These are phyloP conservation scores for Uria aalge DNA, from an alignment of 2,113 vertebrate genomes.

Conservation along the genomic window DNA sequence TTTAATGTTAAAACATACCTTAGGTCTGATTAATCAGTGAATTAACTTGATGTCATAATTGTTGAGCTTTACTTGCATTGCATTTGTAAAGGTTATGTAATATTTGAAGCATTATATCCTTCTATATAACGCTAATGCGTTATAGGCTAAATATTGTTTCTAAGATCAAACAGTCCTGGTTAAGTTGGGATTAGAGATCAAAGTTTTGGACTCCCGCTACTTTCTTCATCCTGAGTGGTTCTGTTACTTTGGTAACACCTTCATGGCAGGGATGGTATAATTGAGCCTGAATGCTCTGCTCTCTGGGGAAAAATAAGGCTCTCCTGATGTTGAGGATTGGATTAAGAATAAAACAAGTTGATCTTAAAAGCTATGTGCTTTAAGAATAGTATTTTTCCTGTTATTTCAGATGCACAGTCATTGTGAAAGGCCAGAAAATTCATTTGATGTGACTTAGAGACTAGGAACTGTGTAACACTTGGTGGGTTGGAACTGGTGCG, in stretches of 20 bases:
- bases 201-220: neutral
- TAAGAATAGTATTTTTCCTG: neutral
- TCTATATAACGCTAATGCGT: neutral
- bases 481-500: fast-evolving
- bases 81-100: neutral
- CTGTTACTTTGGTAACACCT: neutral
- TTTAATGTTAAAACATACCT: neutral
- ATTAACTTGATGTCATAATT: neutral
- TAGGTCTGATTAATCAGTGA: neutral
- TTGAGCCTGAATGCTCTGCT: neutral
- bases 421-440: neutral
- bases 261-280: neutral
- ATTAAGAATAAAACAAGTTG: neutral
- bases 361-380: neutral
- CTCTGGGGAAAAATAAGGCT: neutral
- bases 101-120: neutral
- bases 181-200: neutral
- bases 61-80: neutral
- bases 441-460: neutral
- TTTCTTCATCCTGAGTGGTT: neutral
- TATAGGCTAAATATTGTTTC: neutral
- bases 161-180: neutral
- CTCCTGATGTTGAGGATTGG: neutral
- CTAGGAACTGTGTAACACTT: fast-evolving
- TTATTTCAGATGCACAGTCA: neutral